These are phyloP conservation scores for Parthenolecanium corni DNA, from an alignment of 2,888 invertebrate genomes.

Conservation along the genomic window DNA sequence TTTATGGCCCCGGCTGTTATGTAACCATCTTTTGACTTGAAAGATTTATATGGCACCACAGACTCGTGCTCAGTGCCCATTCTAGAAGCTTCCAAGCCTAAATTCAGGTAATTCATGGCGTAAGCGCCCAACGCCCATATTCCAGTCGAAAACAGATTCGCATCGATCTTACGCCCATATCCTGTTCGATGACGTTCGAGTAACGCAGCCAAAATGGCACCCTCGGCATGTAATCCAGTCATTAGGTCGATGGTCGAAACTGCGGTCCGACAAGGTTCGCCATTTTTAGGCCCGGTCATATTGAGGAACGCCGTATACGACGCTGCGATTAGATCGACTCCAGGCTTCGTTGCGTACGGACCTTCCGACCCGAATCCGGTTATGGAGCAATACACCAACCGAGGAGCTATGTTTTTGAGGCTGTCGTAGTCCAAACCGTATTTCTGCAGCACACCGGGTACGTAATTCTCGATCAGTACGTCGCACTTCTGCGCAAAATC, in stretches of 20 bases:
- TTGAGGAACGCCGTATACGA: slow-evolving; percentile 82
- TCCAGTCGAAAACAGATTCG: slow-evolving; percentile 86
- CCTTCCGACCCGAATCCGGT: slow-evolving; percentile 84
- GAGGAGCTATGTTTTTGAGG: slow-evolving; percentile 56
- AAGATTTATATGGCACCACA: slow-evolving; percentile 89
- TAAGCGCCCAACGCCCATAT: slow-evolving; percentile 78
- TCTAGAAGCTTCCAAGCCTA: slow-evolving; percentile 45
- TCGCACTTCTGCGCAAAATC: slow-evolving; percentile 67
- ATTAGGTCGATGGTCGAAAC: slow-evolving; percentile 87
- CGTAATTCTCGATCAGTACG: slow-evolving; percentile 83
- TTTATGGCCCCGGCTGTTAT: slow-evolving; percentile 81
- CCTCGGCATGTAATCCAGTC: slow-evolving; percentile 88
- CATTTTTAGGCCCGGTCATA: slow-evolving; percentile 73
- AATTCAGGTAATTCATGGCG: slow-evolving; percentile 80
- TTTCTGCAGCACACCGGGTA: slow-evolving; percentile 74
- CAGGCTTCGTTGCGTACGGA: slow-evolving; percentile 75
- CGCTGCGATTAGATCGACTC: slow-evolving; percentile 91
- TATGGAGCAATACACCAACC: slow-evolving; percentile 82
- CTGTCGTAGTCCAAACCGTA: slow-evolving; percentile 68
- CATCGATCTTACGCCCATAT: slow-evolving; percentile 82
- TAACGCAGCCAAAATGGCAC: slow-evolving; percentile 85
- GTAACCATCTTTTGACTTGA: slow-evolving; percentile 68
- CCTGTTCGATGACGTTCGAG: slow-evolving; percentile 64
- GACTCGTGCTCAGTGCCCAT: slow-evolving; percentile 92
- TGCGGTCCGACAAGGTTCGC: slow-evolving; percentile 80